Evolutionary conservation across 2,888 invertebrate genomes (phyloP), one percentile per base, ranked within the genome.

Genomic region (Agrotis exclamationis): DNA sequence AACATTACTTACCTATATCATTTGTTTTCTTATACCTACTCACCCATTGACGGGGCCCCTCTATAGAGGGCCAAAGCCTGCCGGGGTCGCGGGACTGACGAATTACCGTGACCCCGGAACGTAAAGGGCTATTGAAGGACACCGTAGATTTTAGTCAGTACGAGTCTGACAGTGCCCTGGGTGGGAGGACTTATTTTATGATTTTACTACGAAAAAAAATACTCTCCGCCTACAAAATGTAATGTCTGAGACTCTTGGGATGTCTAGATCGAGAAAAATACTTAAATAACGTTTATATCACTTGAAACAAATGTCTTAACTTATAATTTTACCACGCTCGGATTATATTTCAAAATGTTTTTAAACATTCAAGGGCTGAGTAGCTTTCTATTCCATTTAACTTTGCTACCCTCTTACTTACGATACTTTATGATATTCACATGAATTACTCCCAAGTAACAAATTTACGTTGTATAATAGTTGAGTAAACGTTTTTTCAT

Each of bases 261-360:
- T 51, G 53, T 18, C 48, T 24, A 33, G 28, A 3, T 39, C n/a
- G 24, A 63, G 44, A 63, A 18, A 67, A 57, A 63, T 20, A 50
- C 22, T 50, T 48, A 16, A 14, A 24, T 39, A 14, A n/a, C 11
- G 22, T 65, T 51, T 47, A 51, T 24, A 47, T 65, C 24, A 51
- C 13, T 51, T 16, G 20, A 11, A 20, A 20, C 50, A 62, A n/a
- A n/a, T n/a, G 18, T 65, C 22, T 9, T 16, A 39, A 44, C 24
- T 22, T 44, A 64, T 62, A 68, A 64, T 50, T 74, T 57, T 51
- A 59, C n/a, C 20, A 48, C 57, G 22, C 22, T 18, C 13, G n/a
- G 62, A 67, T 58, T 70, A 65, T 33, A 65, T 70, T 54, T 68
- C 56, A 62, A 70, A 57, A 81, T 66, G 18, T 56, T 64, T 70